Evolutionary conservation across 2,888 invertebrate genomes (phyloP).

Genomic region (Alsophila aescularia): DNA sequence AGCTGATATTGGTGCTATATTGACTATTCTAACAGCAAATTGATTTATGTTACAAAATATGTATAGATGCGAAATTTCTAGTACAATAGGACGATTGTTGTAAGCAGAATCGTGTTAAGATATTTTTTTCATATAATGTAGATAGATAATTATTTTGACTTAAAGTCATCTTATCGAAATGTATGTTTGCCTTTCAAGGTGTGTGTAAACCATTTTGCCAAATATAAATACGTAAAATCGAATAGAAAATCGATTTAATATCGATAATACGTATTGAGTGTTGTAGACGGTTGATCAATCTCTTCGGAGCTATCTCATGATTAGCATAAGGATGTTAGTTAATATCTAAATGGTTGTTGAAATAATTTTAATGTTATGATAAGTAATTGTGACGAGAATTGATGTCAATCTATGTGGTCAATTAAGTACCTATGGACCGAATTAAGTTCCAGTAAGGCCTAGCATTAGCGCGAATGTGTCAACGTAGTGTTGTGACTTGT

Average conservation of each 20-base stretch:
- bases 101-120: slow-evolving; percentile 25
- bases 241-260: slow-evolving; percentile 51
- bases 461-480: slow-evolving; percentile 58
- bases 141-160: slow-evolving; percentile 70
- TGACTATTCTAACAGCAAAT: slow-evolving; percentile 44
- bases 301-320: slow-evolving; percentile 72
- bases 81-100: slow-evolving; percentile 26
- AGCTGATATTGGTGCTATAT: slow-evolving; percentile 83
- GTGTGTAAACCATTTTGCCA: slow-evolving; percentile 70
- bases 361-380: slow-evolving; percentile 55
- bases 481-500: slow-evolving; percentile 57
- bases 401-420: slow-evolving; percentile 78
- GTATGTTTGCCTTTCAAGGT: slow-evolving; percentile 56
- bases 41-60: slow-evolving; percentile 24
- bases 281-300: slow-evolving; percentile 66
- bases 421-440: slow-evolving; percentile 69
- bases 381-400: slow-evolving; percentile 59
- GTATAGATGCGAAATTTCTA: slow-evolving; percentile 3
- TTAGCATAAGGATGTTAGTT: slow-evolving; percentile 70
- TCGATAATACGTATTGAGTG: slow-evolving; percentile 56
- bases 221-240: slow-evolving; percentile 73
- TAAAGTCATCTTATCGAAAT: slow-evolving; percentile 62
- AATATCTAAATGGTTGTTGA: slow-evolving; percentile 78
- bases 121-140: slow-evolving; percentile 55
- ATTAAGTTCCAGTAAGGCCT: slow-evolving; percentile 67